These are phyloP conservation scores for Sitophilus oryzae DNA, from an alignment of 1,140 invertebrate genomes.

Conservation along the genomic window DNA sequence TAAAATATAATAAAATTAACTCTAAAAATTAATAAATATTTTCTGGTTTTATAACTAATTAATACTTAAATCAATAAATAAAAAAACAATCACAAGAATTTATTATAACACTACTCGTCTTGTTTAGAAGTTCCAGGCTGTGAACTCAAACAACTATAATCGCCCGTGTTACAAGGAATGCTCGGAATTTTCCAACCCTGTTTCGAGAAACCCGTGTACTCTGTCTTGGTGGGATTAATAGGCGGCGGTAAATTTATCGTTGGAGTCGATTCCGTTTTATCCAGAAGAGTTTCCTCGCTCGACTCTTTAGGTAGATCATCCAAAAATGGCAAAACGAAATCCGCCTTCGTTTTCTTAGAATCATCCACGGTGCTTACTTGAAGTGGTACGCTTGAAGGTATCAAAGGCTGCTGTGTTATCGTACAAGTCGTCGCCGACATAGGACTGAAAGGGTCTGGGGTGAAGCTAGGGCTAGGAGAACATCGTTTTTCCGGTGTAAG, in stretches of 20 bases:
- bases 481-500: constrained; percentile 41
- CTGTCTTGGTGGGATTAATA: constrained; percentile 50
- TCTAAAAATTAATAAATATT: no score
- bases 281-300: constrained; percentile 51
- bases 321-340: constrained; percentile 45
- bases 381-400: constrained; percentile 29
- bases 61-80: not conserved
- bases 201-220: constrained; percentile 63
- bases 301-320: constrained; percentile 42
- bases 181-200: constrained; percentile 63
- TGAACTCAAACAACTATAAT: constrained; percentile 33
- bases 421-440: constrained; percentile 31
- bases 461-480: constrained; percentile 33
- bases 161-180: constrained; percentile 66
- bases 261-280: constrained; percentile 53
- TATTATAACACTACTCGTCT: constrained; percentile 4
- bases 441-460: constrained; percentile 44
- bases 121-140: constrained; percentile 10
- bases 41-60: no score
- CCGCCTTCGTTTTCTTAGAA: constrained; percentile 28
- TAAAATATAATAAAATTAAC: no score
- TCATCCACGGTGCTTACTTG: constrained; percentile 6
- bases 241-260: constrained; percentile 54
- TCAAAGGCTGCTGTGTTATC: constrained; percentile 34
- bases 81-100: not conserved